Conservation (phyloP, 2,888 invertebrate genomes). For the Deroplatys truncata region DNA sequence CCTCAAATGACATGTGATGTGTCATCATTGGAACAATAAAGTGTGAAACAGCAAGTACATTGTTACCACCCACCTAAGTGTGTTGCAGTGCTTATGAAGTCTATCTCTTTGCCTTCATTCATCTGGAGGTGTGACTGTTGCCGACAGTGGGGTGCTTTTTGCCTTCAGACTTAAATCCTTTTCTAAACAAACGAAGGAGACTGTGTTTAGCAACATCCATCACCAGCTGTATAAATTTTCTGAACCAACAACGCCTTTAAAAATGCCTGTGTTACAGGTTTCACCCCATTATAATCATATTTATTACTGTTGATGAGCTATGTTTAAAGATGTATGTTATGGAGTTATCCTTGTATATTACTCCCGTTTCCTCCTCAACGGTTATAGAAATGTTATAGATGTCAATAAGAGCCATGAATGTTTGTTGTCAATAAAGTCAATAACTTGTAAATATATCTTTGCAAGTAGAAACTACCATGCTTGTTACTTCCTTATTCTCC, state of each 20-base stretch:
- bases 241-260: not conserved
- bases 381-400: not conserved
- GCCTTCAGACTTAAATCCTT: not conserved
- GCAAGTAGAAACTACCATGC: not conserved
- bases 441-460: constrained; percentile 22
- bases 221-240: not conserved
- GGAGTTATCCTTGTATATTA: constrained; percentile 13
- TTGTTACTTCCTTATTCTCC: not conserved
- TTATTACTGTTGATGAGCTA: constrained; percentile 13
- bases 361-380: not conserved
- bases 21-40: not conserved
- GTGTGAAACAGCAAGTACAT: not conserved
- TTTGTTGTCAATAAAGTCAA: constrained; percentile 13
- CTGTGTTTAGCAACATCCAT: not conserved
- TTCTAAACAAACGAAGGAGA: not conserved
- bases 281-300: not conserved
- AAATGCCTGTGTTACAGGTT: constrained; percentile 1
- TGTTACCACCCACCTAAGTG: not conserved
- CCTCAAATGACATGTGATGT: not conserved
- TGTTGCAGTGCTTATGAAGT: not conserved
- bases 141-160: not conserved
- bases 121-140: constrained; percentile 7
- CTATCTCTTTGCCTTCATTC: constrained; percentile 22
- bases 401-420: constrained; percentile 12
- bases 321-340: constrained; percentile 9